Conservation (phyloP, 2,888 invertebrate species). For the Microplitis deprimator region DNA sequence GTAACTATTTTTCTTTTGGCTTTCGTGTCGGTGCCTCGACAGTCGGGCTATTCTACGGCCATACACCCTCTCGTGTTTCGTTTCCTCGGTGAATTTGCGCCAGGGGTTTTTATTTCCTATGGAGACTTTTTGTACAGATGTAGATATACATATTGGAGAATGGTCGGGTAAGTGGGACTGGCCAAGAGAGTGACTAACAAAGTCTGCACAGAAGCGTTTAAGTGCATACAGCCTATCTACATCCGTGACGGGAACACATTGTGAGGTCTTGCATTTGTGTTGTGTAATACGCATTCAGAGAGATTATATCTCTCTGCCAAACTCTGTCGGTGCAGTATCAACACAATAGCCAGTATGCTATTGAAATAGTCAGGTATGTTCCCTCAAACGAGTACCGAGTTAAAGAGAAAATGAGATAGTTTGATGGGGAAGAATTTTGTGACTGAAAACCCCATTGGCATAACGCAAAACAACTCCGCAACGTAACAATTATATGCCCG, state of each 20-base stretch:
- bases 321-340: too few relatives aligned
- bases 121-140: too few relatives aligned
- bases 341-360: too few relatives aligned
- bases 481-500: constrained; percentile 52
- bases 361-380: constrained; percentile 53
- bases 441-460: constrained; percentile 54
- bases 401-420: constrained; percentile 47
- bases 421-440: neutral
- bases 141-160: neutral
- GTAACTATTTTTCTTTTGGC: constrained; percentile 37
- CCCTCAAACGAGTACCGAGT: constrained; percentile 32
- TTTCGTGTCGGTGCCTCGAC: constrained; percentile 44
- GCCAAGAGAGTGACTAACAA: neutral
- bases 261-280: constrained; percentile 35
- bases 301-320: constrained; percentile 54
- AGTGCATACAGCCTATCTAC: constrained; percentile 20
- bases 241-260: constrained; percentile 31
- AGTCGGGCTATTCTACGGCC: neutral
- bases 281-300: constrained; percentile 36
- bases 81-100: neutral
- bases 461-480: constrained; percentile 50
- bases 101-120: too few relatives aligned
- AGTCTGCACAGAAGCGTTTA: neutral
- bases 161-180: neutral
- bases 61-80: constrained; percentile 23